Evolutionary conservation across 2,113 vertebrate genomes (phyloP), one percentile per base, ranked within the genome.

Genomic region (Muscicapa adusta): DNA sequence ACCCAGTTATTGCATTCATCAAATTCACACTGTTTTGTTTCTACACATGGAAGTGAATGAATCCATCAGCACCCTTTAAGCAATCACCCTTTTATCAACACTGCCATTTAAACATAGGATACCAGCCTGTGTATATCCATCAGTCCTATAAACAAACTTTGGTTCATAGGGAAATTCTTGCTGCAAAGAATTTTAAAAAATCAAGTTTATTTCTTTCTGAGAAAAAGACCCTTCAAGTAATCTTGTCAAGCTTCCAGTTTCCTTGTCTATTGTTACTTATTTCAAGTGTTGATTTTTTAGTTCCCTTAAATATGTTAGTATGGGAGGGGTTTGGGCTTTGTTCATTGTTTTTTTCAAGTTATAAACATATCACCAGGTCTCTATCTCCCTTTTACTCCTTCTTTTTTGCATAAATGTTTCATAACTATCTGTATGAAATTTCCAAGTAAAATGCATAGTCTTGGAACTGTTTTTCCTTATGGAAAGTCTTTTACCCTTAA

Each of bases 381-480:
- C 29, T 56, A 5, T 76, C 61, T 79, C 48, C 6, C 24, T 88
- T 94, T 84, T 86, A 94, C 63, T 20, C 75, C 53, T 85, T 67
- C 65, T 94, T 94, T 95, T 93, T 90, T 90, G 51, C 81, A 50
- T 71, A 95, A 94, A 77, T 80, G 14, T 70, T 88, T 91, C 43
- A 10, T 73, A 70, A 84, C 31, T 88, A 48, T 88, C 63, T 63
- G 28, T 88, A 67, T 84, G 26, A 85, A 76, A 91, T 88, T 90
- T 93, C 56, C 68, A 88, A 95, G 54, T 57, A 67, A 93, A 93
- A 77, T 5, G 1, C 22, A 15, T 84, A 86, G 88, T 88, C 79
- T 90, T 86, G 75, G 40, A 94, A 77, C 68, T 61, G 34, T 68
- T 93, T 94, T 89, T 88, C 58, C 48, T 81, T 80, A 36, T 34